These are phyloP conservation scores for Poecilobothrus nobilitatus DNA, from an alignment of 2,888 invertebrate species.

Conservation along the genomic window DNA sequence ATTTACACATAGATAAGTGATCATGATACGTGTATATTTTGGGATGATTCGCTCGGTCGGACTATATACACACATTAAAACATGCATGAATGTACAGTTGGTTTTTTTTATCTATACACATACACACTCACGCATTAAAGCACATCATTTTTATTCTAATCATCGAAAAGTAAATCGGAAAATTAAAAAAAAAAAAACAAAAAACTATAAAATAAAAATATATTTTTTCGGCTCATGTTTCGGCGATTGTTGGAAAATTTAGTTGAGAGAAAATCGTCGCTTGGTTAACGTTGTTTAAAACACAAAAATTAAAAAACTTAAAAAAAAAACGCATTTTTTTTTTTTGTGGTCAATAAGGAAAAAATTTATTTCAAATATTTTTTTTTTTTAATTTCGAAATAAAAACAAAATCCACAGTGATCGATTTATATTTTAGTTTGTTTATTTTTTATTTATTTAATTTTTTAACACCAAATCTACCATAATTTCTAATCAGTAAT, in stretches of 20 bases:
- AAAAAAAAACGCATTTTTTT: conserved; percentile 11
- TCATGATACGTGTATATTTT: no score
- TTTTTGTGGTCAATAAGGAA: conserved; percentile 12
- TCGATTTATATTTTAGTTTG: no score
- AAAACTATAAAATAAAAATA: background rate
- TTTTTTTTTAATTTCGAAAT: background rate
- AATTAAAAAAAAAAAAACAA: background rate
- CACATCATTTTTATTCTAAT: no score
- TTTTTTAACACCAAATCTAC: no score
- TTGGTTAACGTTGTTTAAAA: conserved; percentile 36
- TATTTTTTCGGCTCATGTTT: background rate
- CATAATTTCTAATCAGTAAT: no score
- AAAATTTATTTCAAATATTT: conserved; percentile 4
- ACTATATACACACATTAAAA: no score
- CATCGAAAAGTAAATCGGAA: background rate
- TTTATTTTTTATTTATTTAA: no score
- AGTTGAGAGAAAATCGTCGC: conserved; percentile 46
- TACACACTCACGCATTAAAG: no score
- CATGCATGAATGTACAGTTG: no score
- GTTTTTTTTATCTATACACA: no score
- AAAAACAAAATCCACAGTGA: background rate
- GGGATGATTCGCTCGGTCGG: no score
- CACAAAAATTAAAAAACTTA: conserved; percentile 10
- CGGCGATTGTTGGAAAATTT: conserved; percentile 27
- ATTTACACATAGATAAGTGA: no score